phyloP scores from a whole-genome alignment of 2,113 vertebrate species.

The Himantopus leucocephalus region DNA sequence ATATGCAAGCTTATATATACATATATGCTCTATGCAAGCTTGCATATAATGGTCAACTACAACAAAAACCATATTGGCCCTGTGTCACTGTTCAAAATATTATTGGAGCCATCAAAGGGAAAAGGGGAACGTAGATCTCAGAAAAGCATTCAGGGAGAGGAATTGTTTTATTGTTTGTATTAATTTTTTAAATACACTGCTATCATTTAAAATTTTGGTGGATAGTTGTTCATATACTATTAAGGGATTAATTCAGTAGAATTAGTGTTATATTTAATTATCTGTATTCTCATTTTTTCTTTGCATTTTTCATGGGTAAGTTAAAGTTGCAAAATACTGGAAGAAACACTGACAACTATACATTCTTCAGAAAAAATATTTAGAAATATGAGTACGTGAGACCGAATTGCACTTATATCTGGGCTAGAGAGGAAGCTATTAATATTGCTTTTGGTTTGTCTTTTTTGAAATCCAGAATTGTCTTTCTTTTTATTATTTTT shows the following conservation, averaged over 20 bases:
- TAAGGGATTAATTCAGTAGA: neutral
- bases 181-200: neutral
- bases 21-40: neutral
- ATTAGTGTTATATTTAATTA: neutral
- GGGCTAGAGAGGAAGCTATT: neutral
- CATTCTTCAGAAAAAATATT: neutral
- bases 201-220: neutral
- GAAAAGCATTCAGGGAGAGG: neutral
- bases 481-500: conserved; percentile 58
- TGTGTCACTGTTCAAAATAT: neutral
- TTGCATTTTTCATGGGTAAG: neutral
- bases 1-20: neutral
- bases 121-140: neutral
- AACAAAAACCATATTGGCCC: neutral
- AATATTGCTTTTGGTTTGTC: neutral
- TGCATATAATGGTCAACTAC: neutral
- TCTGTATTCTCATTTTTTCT: neutral
- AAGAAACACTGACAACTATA: neutral
- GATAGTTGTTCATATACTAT: neutral
- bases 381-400: neutral
- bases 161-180: neutral
- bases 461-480: neutral
- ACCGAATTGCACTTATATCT: neutral
- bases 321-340: neutral
- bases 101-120: neutral